phyloP scores from a whole-genome alignment of 2,797 vertebrate genomes.

The Rhabdophis nuchalis region DNA sequence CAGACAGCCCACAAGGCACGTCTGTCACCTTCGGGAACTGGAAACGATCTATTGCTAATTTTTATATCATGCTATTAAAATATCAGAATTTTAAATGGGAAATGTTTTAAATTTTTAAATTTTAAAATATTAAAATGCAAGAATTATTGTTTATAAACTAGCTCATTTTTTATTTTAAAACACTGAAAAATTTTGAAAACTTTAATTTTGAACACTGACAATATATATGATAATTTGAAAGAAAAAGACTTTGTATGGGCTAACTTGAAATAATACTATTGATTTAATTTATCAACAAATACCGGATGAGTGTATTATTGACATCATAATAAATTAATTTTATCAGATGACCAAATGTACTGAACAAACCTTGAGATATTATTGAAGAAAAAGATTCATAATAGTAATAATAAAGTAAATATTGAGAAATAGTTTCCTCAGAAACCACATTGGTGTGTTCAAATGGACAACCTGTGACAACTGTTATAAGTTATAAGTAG shows the following conservation, averaged over 20 bases:
- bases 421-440: neutral
- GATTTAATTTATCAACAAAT: neutral
- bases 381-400: neutral
- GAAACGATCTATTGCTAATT: neutral
- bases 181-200: neutral
- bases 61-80: neutral
- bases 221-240: neutral
- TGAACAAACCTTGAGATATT: neutral
- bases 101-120: neutral
- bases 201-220: neutral
- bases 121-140: neutral
- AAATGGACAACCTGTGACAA: neutral
- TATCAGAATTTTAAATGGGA: neutral
- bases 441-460: neutral
- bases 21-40: no score
- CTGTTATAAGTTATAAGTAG: neutral
- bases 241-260: neutral
- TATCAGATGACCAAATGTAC: neutral
- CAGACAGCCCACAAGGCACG: no score
- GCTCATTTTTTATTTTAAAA: neutral
- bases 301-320: neutral
- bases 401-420: neutral
- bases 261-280: neutral
- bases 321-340: neutral
- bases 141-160: neutral